Conservation (phyloP, 2,797 vertebrate genomes). For the Paratrypauchen microcephalus region DNA sequence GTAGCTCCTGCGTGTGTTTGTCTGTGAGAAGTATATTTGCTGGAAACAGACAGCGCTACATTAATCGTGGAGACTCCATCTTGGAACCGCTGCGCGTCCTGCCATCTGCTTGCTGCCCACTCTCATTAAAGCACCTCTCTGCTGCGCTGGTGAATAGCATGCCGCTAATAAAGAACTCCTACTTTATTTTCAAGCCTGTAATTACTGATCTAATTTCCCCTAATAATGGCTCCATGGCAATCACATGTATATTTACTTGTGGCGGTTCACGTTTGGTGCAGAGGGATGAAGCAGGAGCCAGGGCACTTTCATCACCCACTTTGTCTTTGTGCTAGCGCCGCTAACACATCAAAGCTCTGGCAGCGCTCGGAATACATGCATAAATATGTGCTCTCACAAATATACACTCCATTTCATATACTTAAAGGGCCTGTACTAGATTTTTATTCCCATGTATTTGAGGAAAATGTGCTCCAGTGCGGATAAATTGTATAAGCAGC, state of each 20-base stretch:
- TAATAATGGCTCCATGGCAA: conserved; percentile 99
- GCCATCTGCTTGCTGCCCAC: conserved; percentile 57
- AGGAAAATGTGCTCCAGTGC: no score
- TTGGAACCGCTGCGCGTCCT: conserved; percentile 44
- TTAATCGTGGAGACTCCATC: conserved; percentile 14
- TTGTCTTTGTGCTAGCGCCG: conserved; percentile 72
- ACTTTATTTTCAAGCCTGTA: conserved; percentile 98
- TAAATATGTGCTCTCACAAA: conserved; percentile 67
- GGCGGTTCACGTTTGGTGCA: conserved; percentile 73
- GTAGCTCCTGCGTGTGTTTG: not conserved
- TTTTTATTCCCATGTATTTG: no score
- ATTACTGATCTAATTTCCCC: conserved; percentile 99
- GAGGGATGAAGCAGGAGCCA: conserved; percentile 78
- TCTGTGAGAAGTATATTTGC: conserved; percentile 4
- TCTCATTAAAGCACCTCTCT: conserved; percentile 60
- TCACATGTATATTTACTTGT: conserved; percentile 99
- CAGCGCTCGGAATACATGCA: conserved; percentile 85
- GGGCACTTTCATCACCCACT: conserved; percentile 89
- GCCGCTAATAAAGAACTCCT: conserved; percentile 93
- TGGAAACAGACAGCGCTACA: conserved; percentile 4
- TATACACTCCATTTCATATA: conserved; percentile 24
- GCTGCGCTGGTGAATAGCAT: conserved; percentile 75
- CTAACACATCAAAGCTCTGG: conserved; percentile 86
- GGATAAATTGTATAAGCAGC: no score
- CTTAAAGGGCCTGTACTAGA: no score